A percentile compares a stretch with the other conserved stretches of the same genome.
Evolutionary conservation across 2,888 invertebrate genomes (phyloP).

Genomic region (Pecten maximus): DNA sequence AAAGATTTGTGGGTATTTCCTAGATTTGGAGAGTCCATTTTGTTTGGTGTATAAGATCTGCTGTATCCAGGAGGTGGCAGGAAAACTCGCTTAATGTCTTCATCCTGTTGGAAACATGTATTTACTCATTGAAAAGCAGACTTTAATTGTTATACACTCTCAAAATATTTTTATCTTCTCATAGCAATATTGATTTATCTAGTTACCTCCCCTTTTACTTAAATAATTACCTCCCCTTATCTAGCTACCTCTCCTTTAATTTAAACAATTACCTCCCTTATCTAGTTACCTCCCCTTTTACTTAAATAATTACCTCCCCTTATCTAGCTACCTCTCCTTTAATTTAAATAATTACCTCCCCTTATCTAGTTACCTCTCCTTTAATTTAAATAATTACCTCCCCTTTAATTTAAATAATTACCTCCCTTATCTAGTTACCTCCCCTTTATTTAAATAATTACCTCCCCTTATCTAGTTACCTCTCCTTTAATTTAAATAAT

Average conservation of each 20-base stretch:
- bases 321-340: too few species aligned
- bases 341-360: too few species aligned
- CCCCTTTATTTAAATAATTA: too few species aligned
- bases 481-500: background rate
- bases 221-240: background rate
- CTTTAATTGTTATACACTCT: too few species aligned
- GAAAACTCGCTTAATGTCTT: slow-evolving; percentile 73
- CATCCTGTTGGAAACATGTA: slow-evolving; percentile 66
- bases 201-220: background rate
- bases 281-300: background rate
- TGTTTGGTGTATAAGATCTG: slow-evolving; percentile 72
- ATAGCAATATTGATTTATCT: background rate
- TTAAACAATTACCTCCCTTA: background rate
- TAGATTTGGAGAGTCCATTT: slow-evolving; percentile 73
- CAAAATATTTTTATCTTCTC: too few species aligned
- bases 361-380: too few species aligned
- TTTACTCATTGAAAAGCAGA: too few species aligned
- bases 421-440: too few species aligned
- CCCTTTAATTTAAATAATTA: too few species aligned
- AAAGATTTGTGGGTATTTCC: slow-evolving; percentile 65
- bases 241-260: background rate
- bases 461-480: too few species aligned
- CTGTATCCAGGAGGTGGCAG: slow-evolving; percentile 73
- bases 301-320: too few species aligned
- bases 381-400: too few species aligned